Evolutionary conservation across 2,113 vertebrate species (phyloP).

Genomic region (Chascanopsetta lugubris): DNA sequence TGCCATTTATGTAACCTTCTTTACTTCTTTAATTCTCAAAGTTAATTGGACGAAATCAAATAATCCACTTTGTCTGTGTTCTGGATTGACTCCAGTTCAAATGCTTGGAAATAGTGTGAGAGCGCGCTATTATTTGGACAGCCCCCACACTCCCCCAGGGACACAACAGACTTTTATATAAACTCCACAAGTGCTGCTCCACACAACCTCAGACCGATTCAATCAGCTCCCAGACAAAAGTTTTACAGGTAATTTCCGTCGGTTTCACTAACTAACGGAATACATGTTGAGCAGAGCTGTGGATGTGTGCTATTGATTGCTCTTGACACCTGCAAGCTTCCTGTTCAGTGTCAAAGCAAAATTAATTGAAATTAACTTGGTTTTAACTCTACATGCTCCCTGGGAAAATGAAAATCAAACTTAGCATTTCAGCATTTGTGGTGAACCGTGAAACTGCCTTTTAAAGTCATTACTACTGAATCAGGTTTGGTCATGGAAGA

Average conservation of each 20-base stretch:
- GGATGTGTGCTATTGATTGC: too few relatives aligned
- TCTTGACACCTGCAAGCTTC: background rate
- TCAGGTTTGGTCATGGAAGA: slow-evolving; percentile 41
- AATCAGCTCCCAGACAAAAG: slow-evolving; percentile 10
- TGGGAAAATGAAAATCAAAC: too few relatives aligned
- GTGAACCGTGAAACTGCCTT: slow-evolving; percentile 33
- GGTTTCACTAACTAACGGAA: background rate
- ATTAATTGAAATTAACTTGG: too few relatives aligned
- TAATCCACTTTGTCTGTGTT: slow-evolving; percentile 45
- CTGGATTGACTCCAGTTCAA: slow-evolving; percentile 53
- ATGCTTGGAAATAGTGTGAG: slow-evolving; percentile 47
- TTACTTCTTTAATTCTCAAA: slow-evolving; percentile 34
- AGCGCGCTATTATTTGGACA: slow-evolving; percentile 44
- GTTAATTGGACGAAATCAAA: slow-evolving; percentile 47
- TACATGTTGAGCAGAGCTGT: background rate
- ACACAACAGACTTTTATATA: slow-evolving; percentile 31
- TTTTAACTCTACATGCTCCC: too few relatives aligned
- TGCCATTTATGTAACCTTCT: slow-evolving; percentile 37
- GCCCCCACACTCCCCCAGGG: slow-evolving; percentile 25
- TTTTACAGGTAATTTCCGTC: background rate
- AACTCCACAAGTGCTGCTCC: slow-evolving; percentile 14
- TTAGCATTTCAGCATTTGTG: background rate
- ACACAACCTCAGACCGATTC: slow-evolving; percentile 24
- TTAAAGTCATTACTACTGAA: too few relatives aligned
- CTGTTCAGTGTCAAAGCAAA: background rate